These are phyloP conservation scores for Spisula subtruncata DNA, from an alignment of 2,888 invertebrate species.

Conservation along the genomic window DNA sequence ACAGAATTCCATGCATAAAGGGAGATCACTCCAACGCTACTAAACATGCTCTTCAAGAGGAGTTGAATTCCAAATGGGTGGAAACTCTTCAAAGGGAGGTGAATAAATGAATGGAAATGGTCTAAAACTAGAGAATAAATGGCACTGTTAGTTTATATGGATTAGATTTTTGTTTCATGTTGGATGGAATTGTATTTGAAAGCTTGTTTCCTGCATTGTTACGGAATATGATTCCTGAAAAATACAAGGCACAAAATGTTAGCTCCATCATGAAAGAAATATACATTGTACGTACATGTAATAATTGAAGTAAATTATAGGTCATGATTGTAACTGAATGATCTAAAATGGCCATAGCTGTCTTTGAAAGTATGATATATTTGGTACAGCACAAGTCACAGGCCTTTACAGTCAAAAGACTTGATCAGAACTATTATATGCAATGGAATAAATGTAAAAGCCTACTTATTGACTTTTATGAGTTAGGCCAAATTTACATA, in stretches of 20 bases:
- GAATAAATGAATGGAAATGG: neutral
- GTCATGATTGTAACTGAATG: too few species aligned
- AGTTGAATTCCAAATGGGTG: too few species aligned
- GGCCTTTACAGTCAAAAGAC: too few species aligned
- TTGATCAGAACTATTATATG: too few species aligned
- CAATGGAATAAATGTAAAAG: too few species aligned
- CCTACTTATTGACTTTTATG: too few species aligned
- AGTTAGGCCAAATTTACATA: neutral
- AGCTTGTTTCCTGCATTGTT: slow-evolving; percentile 24
- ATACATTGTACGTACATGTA: neutral
- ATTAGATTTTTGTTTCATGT: neutral
- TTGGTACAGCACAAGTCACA: too few species aligned
- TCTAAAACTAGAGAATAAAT: neutral
- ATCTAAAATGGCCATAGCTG: too few species aligned
- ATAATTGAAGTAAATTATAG: neutral
- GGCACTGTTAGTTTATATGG: neutral
- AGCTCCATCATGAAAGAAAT: neutral
- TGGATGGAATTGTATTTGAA: slow-evolving; percentile 17
- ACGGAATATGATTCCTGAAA: slow-evolving; percentile 35
- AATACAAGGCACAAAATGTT: slow-evolving; percentile 46
- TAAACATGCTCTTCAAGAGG: neutral
- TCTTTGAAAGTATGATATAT: too few species aligned
- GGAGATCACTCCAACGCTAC: neutral
- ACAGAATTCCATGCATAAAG: slow-evolving; percentile 18
- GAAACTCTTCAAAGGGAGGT: neutral